Base-by-base conservation (phyloP, 2,113 vertebrate species). In the Orientallactaga bullata region DNA sequence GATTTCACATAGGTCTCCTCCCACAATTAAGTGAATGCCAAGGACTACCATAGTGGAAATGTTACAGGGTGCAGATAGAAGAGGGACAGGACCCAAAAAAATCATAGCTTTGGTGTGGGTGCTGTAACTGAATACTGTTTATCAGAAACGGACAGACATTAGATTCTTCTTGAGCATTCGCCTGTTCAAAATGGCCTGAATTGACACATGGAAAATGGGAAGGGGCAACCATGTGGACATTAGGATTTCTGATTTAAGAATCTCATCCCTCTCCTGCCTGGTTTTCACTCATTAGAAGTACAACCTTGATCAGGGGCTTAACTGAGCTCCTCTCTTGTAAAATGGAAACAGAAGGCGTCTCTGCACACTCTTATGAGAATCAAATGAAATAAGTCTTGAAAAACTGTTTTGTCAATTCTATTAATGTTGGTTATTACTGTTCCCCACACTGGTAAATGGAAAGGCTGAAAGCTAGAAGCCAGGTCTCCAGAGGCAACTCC, bases 1-100 rank as follows among this genome's bases (percentile, higher is more conserved):
- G 90, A 94, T 79, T 93, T 83, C 74, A 73, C 63, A 63, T 4
- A 79, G 51, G 35, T 68, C 55, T 42, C 35, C 10, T 76, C 42
- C 35, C 32, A 17, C 35, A 78, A 93, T 42, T 78, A 93, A 82
- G 35, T 10, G 2, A 61, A 12, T n/a, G n/a, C 18, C 28, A 28
- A 47, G 7, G 39, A 61, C 47, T 77, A 58, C 58, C 65, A 82
- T 86, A 47, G 60, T 73, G 18, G 63, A 76, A 89, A 80, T 87
- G 51, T 71, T 87, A 55, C 5, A 63, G n/a, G 68, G 63, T n/a
- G 32, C 32, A 60, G 28, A n/a, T 8, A 74, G 24, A 58, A 69
- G 55, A 26, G 18, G 13, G 21, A 76, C n/a, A 37, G 5, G 17
- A 30, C 65, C 24, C 24, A 23, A 24, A 74, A 90, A 60, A 47